Base-by-base conservation (phyloP, 2,797 vertebrate genomes). In the Margarornis squamiger region DNA sequence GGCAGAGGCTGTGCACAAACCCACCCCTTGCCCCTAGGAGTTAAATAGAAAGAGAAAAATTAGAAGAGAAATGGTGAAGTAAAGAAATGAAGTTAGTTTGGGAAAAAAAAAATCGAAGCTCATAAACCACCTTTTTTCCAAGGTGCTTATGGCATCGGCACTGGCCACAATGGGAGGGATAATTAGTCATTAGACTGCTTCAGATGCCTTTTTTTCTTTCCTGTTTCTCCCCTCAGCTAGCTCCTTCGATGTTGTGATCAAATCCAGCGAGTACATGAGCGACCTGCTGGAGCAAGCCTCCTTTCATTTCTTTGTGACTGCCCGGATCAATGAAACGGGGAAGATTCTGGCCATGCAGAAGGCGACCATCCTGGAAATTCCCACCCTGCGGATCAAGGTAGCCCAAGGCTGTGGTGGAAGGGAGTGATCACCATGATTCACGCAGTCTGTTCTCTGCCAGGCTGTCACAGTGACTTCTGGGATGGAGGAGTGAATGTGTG, bases 231-330 rank as follows among this genome's bases (percentile, higher is more conserved):
- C 91, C 93, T 97, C 95, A 99, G 99, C 94, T 89, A 97, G 93
- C 36, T 96, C 95, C 79, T 98, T 98, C 13, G 90, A 97, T 29
- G 94, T 99, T 66, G 13, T 59, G 39, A 95, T 99, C 52, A 96
- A 96, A 82, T 97, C 98, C 0, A 96, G 96, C 0, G 97, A 97
- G 70, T 99, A 99, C 97, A 98, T 99, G 98, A 97, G 70, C 48
- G 96, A 98, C 38, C 98, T 99, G 95, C 98, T 99, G 96, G 99
- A 99, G 72, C 99, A 99, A 97, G 98, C 98, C 12, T 98, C 98
- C 93, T 98, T 99, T 55, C 97, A 99, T 95, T 99, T 99, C 97
- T 99, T 99, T 16, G 97, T 98, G 75, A 99, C 99, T 0, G 99
- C 99, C 1, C 99, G 98, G 38, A 97, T 99, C 90, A 98, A 98